Evolutionary conservation across 1,140 invertebrate genomes (phyloP).

Genomic region (Lanistes nyassanus): DNA sequence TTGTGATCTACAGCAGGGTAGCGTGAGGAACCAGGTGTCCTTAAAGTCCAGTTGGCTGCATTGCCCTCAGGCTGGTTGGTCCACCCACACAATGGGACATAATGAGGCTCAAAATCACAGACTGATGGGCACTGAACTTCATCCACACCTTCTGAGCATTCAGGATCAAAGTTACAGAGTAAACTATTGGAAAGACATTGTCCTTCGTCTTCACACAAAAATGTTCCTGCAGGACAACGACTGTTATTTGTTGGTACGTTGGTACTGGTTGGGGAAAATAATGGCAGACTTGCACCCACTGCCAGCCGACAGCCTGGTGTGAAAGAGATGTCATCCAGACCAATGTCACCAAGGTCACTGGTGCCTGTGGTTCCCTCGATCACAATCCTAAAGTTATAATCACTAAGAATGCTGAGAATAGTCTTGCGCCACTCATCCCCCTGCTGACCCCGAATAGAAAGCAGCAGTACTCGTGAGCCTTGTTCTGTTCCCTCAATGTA

Average conservation of each 20-base stretch:
- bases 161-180: slow-evolving; percentile 77
- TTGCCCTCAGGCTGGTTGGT: slow-evolving; percentile 36
- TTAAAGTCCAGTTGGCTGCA: slow-evolving; percentile 45
- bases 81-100: slow-evolving; percentile 51
- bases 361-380: slow-evolving; percentile 72
- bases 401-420: slow-evolving; percentile 39
- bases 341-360: slow-evolving; percentile 78
- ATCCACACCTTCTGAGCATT: slow-evolving; percentile 60
- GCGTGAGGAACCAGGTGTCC: slow-evolving; percentile 35
- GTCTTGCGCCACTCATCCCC: slow-evolving; percentile 53
- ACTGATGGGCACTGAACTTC: slow-evolving; percentile 44
- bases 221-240: slow-evolving; percentile 48
- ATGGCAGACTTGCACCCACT: slow-evolving; percentile 38
- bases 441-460: slow-evolving; percentile 41
- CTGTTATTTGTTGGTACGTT: slow-evolving; percentile 40
- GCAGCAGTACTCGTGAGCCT: slow-evolving; percentile 46
- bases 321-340: slow-evolving; percentile 76
- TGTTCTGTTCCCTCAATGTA: slow-evolving; percentile 29
- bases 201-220: slow-evolving; percentile 44
- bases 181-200: slow-evolving; percentile 44
- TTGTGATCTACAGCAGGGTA: slow-evolving; percentile 52
- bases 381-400: slow-evolving; percentile 30
- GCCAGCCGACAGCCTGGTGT: slow-evolving; percentile 54
- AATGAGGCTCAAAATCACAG: slow-evolving; percentile 51
- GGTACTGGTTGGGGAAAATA: slow-evolving; percentile 40